Conservation (phyloP, 2,797 vertebrate genomes). For the Alauda arvensis region DNA sequence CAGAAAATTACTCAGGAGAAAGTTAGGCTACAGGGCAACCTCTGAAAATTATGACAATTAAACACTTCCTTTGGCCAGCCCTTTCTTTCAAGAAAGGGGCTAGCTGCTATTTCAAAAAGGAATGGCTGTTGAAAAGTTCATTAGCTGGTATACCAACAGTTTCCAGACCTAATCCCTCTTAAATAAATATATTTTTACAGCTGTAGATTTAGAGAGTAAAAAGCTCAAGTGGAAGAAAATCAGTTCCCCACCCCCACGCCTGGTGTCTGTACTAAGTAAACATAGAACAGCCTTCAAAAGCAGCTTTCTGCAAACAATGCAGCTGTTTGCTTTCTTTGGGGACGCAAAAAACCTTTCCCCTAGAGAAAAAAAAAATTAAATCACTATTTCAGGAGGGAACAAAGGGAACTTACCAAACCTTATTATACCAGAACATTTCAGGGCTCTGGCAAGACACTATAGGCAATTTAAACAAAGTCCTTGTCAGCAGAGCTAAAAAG, state of each 20-base stretch:
- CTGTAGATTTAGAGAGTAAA: conserved; percentile 8
- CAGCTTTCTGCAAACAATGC: conserved; percentile 62
- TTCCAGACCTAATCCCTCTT: neutral
- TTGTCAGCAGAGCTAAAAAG: neutral
- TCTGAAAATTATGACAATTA: neutral
- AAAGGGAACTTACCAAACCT: conserved; percentile 14
- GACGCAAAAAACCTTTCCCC: conserved; percentile 40
- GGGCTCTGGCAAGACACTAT: neutral
- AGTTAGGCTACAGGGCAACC: neutral
- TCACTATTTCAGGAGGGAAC: conserved; percentile 19
- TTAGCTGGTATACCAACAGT: neutral
- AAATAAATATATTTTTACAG: conserved; percentile 23
- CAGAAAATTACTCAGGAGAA: neutral
- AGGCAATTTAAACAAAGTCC: neutral
- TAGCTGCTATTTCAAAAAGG: neutral
- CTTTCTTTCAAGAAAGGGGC: neutral
- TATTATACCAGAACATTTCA: neutral
- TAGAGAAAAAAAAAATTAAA: conserved; percentile 18
- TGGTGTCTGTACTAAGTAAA: conserved; percentile 48
- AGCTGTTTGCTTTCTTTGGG: conserved; percentile 58
- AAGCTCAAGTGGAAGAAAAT: conserved; percentile 12
- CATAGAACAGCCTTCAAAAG: conserved; percentile 57
- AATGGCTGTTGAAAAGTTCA: neutral
- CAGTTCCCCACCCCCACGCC: conserved; percentile 17
- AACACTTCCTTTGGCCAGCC: neutral